These are phyloP conservation scores for Daboia siamensis DNA, from an alignment of 2,113 vertebrate genomes.

Conservation along the genomic window DNA sequence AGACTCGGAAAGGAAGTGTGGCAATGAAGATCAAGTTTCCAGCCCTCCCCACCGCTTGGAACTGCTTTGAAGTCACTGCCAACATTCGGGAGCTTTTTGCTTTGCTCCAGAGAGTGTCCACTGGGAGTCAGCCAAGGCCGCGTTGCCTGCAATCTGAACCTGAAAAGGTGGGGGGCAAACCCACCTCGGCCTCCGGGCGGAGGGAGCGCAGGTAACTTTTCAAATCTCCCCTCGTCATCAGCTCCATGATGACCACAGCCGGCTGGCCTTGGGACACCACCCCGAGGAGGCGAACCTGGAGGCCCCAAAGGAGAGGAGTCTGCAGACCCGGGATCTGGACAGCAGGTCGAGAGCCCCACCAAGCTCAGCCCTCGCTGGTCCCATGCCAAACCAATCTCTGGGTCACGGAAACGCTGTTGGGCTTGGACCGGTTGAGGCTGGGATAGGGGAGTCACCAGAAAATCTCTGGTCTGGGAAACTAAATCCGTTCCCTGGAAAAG, in stretches of 20 bases:
- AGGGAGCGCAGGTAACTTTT: slow-evolving; percentile 78
- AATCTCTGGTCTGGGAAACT: neutral
- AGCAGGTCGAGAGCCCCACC: neutral
- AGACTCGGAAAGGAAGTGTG: neutral
- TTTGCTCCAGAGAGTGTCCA: neutral
- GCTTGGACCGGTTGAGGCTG: neutral
- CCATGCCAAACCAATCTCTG: neutral
- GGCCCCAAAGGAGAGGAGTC: neutral
- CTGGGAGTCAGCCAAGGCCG: neutral
- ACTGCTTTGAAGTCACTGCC: neutral
- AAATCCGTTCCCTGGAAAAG: neutral
- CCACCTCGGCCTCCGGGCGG: slow-evolving; percentile 73
- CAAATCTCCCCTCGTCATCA: slow-evolving; percentile 77
- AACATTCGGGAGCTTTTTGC: neutral
- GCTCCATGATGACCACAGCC: slow-evolving; percentile 80
- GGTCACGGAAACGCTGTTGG: neutral
- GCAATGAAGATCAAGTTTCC: neutral
- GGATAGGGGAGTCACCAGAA: neutral
- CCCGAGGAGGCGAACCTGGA: slow-evolving; percentile 74
- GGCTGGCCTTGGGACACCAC: slow-evolving; percentile 80
- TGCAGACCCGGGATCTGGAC: too few species aligned
- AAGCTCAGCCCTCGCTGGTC: accelerated
- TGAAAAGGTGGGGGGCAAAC: neutral
- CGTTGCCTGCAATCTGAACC: neutral
- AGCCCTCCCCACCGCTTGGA: neutral